These are phyloP conservation scores for Argopecten irradians DNA, from an alignment of 1,140 invertebrate species.

Conservation along the genomic window DNA sequence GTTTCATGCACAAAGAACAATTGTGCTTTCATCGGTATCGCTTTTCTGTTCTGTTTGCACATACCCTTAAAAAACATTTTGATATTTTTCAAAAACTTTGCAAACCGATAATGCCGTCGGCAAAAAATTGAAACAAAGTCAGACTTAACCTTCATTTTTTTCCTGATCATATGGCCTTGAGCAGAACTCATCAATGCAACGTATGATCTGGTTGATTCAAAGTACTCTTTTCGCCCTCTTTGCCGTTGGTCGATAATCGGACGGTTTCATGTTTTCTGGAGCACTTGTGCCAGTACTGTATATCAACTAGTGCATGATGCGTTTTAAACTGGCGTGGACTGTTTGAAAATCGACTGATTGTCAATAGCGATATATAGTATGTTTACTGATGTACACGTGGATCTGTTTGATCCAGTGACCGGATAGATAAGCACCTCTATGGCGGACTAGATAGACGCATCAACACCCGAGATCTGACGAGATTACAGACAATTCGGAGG, in stretches of 20 bases:
- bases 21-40: too few species aligned
- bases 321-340: not conserved
- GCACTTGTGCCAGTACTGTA: not conserved
- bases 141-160: too few species aligned
- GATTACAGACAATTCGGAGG: not conserved
- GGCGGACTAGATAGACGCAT: not conserved
- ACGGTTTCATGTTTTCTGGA: not conserved
- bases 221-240: not conserved
- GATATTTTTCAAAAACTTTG: too few species aligned
- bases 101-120: too few species aligned
- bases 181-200: too few species aligned
- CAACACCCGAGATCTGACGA: not conserved
- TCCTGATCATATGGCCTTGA: too few species aligned
- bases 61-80: too few species aligned
- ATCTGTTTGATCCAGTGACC: not conserved
- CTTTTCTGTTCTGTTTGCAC: too few species aligned
- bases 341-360: not conserved
- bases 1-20: too few species aligned
- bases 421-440: not conserved
- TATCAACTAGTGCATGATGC: not conserved
- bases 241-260: not conserved
- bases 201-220: not conserved
- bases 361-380: not conserved
- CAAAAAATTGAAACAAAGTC: too few species aligned
- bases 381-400: not conserved